Percentiles rank a stretch among this genome's conserved stretches.
Evolutionary conservation across 2,113 vertebrate species (phyloP).

Genomic region (Ranitomeya imitator): DNA sequence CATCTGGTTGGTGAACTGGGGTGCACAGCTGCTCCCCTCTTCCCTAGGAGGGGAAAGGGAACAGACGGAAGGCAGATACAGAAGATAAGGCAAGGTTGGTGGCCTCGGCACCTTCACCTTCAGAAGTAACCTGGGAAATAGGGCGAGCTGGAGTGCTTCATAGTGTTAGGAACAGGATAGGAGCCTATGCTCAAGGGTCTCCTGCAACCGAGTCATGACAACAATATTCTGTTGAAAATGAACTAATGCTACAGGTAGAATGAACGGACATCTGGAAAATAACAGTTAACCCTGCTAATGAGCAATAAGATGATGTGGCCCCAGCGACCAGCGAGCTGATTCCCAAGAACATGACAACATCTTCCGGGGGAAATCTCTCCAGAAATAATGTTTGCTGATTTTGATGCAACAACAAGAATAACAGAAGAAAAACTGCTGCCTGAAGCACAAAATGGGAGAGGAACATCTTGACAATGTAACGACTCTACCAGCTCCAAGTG

Average conservation of each 20-base stretch:
- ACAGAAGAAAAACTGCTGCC: slow-evolving; percentile 13
- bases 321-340: neutral
- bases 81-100: no score
- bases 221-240: neutral
- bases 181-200: no score
- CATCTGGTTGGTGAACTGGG: no score
- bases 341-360: neutral
- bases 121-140: no score
- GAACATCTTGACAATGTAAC: slow-evolving; percentile 49
- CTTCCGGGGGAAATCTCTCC: neutral
- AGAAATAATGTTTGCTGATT: neutral
- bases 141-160: no score
- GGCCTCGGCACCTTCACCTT: no score
- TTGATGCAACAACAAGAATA: slow-evolving; percentile 59
- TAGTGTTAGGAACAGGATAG: no score
- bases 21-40: no score
- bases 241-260: neutral
- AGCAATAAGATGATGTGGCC: neutral
- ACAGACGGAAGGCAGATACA: no score
- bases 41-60: no score
- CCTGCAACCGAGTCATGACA: no score
- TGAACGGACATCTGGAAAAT: neutral
- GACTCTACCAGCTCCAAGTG: neutral
- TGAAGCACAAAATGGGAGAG: slow-evolving; percentile 24
- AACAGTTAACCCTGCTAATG: neutral